A percentile compares a stretch with the other conserved stretches of the same genome.
These are phyloP conservation scores for Pterois miles DNA, from an alignment of 2,797 vertebrate species.

Conservation along the genomic window DNA sequence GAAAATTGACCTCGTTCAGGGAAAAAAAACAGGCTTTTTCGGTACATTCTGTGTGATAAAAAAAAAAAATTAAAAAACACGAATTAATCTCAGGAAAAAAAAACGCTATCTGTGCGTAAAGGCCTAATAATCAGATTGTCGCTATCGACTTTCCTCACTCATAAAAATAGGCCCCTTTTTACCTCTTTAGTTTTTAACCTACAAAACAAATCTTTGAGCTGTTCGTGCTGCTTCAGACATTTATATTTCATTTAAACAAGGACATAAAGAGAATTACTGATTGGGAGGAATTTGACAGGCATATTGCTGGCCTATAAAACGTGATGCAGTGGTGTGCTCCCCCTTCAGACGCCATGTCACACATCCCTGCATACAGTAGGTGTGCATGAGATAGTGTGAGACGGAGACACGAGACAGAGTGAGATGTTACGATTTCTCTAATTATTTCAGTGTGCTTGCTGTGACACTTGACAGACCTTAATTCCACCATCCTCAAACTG, in stretches of 20 bases:
- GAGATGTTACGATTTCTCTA: conserved; percentile 19
- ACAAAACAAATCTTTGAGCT: conserved; percentile 22
- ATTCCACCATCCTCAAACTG: not conserved
- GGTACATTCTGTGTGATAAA: not conserved
- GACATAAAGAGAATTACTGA: conserved; percentile 37
- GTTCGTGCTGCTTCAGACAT: conserved; percentile 30
- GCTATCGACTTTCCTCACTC: conserved; percentile 12
- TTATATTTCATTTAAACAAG: conserved; percentile 45
- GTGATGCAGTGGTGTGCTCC: not conserved
- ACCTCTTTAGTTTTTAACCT: conserved; percentile 13
- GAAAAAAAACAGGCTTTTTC: too few relatives aligned
- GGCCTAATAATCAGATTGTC: conserved; percentile 33
- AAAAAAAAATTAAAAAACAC: not conserved
- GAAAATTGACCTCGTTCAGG: too few relatives aligned
- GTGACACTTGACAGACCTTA: conserved; percentile 29
- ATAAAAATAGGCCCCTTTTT: conserved; percentile 48
- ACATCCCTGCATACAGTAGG: not conserved
- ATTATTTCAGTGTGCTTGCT: conserved; percentile 16
- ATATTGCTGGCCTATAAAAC: conserved; percentile 1
- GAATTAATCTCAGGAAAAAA: too few relatives aligned
- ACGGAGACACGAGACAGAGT: not conserved
- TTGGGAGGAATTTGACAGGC: not conserved
- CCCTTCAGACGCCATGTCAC: not conserved
- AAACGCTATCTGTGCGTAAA: not conserved
- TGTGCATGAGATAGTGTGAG: not conserved